Conservation (phyloP, 2,797 vertebrate species). For the Rhinogobio ventralis region DNA sequence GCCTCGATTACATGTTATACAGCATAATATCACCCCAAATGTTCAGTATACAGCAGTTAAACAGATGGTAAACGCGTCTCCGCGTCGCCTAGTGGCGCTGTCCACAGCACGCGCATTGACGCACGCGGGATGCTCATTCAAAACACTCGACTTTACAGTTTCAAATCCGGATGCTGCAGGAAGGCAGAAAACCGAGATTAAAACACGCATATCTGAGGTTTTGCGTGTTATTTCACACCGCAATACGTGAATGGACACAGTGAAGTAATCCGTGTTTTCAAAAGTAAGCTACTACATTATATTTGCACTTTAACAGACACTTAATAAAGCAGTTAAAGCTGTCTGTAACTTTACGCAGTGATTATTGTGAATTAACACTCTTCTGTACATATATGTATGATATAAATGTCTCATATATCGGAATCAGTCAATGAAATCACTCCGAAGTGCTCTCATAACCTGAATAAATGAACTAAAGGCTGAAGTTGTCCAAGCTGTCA, state of each 20-base stretch:
- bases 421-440: neutral
- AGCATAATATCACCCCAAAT: neutral
- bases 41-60: neutral
- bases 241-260: neutral
- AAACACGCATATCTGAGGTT: neutral
- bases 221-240: neutral
- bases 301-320: neutral
- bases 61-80: neutral
- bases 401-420: neutral
- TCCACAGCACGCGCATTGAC: neutral
- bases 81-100: constrained; percentile 20
- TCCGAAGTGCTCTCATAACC: neutral
- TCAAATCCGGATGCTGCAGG: neutral
- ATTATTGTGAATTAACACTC: neutral
- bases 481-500: neutral
- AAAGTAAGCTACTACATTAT: constrained; percentile 27
- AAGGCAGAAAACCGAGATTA: neutral
- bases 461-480: neutral
- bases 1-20: neutral
- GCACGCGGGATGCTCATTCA: constrained; percentile 8
- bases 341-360: neutral
- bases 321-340: neutral
- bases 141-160: neutral
- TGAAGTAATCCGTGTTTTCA: neutral
- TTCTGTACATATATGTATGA: neutral